Conservation (phyloP, 2,113 vertebrate genomes). For the Plestiodon gilberti region DNA sequence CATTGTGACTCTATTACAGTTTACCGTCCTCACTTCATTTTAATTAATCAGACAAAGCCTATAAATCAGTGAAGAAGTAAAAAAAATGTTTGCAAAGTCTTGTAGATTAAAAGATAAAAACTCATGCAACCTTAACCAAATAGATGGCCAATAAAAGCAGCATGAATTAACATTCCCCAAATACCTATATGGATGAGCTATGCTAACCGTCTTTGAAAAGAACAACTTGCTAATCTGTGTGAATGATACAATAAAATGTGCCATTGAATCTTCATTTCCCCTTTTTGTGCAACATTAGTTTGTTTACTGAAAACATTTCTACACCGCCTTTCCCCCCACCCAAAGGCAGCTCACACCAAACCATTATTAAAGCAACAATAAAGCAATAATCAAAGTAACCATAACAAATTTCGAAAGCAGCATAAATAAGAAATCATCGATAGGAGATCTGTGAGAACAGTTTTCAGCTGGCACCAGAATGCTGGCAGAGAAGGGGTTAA, state of each 20-base stretch:
- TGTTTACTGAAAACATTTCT: too few relatives aligned
- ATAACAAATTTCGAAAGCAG: too few relatives aligned
- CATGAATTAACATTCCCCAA: conserved; percentile 45
- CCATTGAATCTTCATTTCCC: conserved; percentile 8
- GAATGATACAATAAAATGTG: not conserved
- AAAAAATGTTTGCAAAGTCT: conserved; percentile 45
- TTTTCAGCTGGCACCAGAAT: too few relatives aligned
- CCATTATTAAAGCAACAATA: too few relatives aligned
- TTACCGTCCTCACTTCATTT: conserved; percentile 54
- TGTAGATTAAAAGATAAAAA: conserved; percentile 44
- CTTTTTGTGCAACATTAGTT: not conserved
- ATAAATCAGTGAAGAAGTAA: conserved; percentile 39
- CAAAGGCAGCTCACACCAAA: too few relatives aligned
- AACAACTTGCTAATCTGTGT: conserved; percentile 15
- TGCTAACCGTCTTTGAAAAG: conserved; percentile 41
- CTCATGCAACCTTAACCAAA: conserved; percentile 42
- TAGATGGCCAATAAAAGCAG: conserved; percentile 47
- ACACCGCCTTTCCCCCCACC: too few relatives aligned
- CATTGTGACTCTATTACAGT: conserved; percentile 49
- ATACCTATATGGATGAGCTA: conserved; percentile 43
- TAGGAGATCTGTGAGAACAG: too few relatives aligned
- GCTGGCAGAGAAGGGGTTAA: too few relatives aligned
- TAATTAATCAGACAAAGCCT: conserved; percentile 50
- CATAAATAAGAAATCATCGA: too few relatives aligned
- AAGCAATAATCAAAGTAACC: too few relatives aligned